phyloP scores from a whole-genome alignment of 2,113 vertebrate genomes.

The Chlamydotis undulata region DNA sequence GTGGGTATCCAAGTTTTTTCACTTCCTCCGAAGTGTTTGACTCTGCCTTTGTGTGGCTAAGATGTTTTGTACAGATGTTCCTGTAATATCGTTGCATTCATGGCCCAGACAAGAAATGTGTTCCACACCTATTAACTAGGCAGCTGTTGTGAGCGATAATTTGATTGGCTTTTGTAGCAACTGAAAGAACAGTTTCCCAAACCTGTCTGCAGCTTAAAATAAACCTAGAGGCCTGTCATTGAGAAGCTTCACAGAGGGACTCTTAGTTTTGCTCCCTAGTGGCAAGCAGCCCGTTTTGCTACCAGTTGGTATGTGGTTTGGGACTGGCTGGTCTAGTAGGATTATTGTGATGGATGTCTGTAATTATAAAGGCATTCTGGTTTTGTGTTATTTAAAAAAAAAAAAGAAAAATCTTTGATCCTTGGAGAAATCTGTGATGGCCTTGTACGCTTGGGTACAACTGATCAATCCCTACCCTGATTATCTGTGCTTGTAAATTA shows the following conservation, averaged over 20 bases:
- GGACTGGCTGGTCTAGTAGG: not conserved
- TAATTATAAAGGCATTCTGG: not conserved
- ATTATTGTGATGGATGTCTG: not conserved
- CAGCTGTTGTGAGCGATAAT: not conserved
- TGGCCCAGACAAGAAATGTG: not conserved
- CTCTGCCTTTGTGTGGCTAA: not conserved
- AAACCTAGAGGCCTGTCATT: not conserved
- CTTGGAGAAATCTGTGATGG: not conserved
- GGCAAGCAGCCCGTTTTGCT: not conserved
- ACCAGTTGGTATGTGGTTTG: not conserved
- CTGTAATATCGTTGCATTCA: not conserved
- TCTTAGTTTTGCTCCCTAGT: not conserved
- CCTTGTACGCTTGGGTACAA: not conserved
- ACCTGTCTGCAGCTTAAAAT: not conserved
- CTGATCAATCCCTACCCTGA: not conserved
- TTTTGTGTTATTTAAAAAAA: not conserved
- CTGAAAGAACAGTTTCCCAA: not conserved
- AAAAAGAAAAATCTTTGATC: not conserved
- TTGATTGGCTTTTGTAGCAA: not conserved
- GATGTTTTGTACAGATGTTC: not conserved
- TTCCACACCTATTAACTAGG: not conserved
- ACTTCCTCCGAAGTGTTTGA: not conserved
- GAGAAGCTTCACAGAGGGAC: not conserved
- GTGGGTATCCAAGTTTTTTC: not conserved
- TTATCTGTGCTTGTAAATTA: not conserved